Base-by-base conservation (phyloP, 2,113 vertebrate genomes). In the Takifugu bimaculatus region DNA sequence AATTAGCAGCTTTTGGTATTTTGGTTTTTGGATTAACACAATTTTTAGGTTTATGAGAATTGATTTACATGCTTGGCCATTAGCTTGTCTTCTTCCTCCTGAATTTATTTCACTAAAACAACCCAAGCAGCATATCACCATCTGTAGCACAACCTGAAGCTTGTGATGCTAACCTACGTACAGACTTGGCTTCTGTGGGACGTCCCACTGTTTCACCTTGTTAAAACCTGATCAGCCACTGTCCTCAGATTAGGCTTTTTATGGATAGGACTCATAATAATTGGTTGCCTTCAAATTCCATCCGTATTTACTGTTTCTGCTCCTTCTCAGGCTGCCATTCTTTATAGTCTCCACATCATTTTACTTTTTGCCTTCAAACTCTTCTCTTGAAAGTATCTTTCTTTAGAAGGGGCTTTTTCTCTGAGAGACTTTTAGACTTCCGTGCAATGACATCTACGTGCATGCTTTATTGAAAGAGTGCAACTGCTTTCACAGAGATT, bases 81-180 rank as follows among this genome's bases (percentile, higher is more conserved):
- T 26, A 5, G 28, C 27, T 53, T 2, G 15, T 65, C 52, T 39
- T 26, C 20, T 50, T 61, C 12, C 63, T 68, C 35, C 50, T 68
- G 76, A 70, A 82, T 79, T 79, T 84, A 52, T 70, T 77, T 78
- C 60, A 65, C 83, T 80, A 86, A 80, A 80, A 51, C 55, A 50
- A 57, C 57, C 66, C 60, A 57, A 84, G 70, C 59, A 84, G 68
- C 73, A 74, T 84, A 77, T 74, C 78, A 73, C 80, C 74, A 80
- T 85, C 81, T 84, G 85, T 73, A 71, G 55, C 77, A 75, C 67
- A 81, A 66, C 65, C 68, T 79, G 81, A 85, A 80, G 82, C 85
- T 82, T 78, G 10, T 14, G 45, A 72, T 63, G 57, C 60, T 65
- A 72, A 58, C 58, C 70, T 74, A 61, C 72, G 73, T 69, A 59